These are phyloP conservation scores for Telmatherina bonti DNA, from an alignment of 2,797 vertebrate species.

Conservation along the genomic window DNA sequence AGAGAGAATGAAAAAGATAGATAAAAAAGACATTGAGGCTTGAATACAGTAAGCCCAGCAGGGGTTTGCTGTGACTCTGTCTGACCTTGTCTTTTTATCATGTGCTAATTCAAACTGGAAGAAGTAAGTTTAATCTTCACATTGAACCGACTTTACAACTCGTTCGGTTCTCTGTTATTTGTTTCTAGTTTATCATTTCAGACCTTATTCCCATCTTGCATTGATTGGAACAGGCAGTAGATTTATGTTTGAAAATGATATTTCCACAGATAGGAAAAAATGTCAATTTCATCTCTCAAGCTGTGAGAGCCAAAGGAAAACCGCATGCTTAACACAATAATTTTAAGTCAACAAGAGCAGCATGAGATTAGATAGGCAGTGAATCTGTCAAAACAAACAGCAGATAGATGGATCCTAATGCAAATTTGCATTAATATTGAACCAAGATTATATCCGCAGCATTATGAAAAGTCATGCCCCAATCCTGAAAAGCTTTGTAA, in stretches of 20 bases:
- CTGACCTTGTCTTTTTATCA: conserved; percentile 54
- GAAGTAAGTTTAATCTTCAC: conserved; percentile 30
- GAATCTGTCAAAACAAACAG: conserved; percentile 60
- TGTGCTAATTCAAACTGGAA: conserved; percentile 21
- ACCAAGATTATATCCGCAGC: conserved; percentile 12
- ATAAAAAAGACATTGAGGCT: not conserved
- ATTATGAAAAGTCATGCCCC: not conserved
- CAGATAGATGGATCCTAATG: conserved; percentile 50
- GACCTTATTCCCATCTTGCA: not conserved
- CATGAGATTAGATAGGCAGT: conserved; percentile 38
- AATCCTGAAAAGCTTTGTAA: not conserved
- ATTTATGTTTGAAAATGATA: conserved; percentile 24
- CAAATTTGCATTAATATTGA: conserved; percentile 47
- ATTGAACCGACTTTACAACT: conserved; percentile 16
- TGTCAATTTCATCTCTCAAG: conserved; percentile 47
- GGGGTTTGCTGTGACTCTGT: conserved; percentile 35
- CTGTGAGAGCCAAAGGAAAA: conserved; percentile 45
- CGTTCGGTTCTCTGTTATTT: conserved; percentile 1
- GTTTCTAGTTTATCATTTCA: not conserved
- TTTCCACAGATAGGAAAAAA: conserved; percentile 16
- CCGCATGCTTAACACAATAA: conserved; percentile 60
- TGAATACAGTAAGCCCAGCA: conserved; percentile 28
- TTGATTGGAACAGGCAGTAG: conserved; percentile 3
- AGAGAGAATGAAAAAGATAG: conserved; percentile 20
- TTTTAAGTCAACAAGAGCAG: conserved; percentile 61